These are phyloP conservation scores for Neoitamus cyanurus DNA, from an alignment of 2,888 invertebrate species.

Conservation along the genomic window DNA sequence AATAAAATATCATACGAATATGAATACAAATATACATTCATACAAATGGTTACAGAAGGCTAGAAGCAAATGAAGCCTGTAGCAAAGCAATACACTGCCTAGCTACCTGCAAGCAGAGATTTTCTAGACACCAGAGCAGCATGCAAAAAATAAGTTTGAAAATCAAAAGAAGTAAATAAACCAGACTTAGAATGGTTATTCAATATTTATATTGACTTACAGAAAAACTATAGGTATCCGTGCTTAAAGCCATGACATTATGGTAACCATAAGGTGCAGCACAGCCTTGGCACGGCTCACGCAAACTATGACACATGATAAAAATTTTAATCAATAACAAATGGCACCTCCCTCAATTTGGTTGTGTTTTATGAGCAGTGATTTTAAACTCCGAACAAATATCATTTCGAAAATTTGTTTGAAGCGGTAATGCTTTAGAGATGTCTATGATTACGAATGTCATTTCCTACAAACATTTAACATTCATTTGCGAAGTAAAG, in stretches of 20 bases:
- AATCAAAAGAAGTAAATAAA: not conserved
- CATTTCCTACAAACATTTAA: constrained; percentile 9
- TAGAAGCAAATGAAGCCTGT: not conserved
- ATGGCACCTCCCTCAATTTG: not conserved
- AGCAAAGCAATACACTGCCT: not conserved
- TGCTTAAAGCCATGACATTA: constrained; percentile 91
- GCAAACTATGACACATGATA: constrained; percentile 68
- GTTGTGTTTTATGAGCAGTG: not conserved
- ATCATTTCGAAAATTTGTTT: not conserved
- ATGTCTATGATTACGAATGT: constrained; percentile 28
- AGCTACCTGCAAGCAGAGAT: not conserved
- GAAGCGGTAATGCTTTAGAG: not conserved
- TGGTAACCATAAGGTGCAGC: constrained; percentile 96
- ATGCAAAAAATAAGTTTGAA: not conserved
- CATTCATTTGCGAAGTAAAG: not conserved
- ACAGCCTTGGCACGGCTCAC: constrained; percentile 81
- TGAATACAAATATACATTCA: too few species aligned
- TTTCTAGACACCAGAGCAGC: not conserved
- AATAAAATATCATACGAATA: too few species aligned
- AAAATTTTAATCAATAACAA: not conserved
- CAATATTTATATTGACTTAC: constrained; percentile 71
- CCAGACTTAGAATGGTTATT: constrained; percentile 16
- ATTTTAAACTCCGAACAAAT: not conserved
- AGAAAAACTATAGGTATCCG: constrained; percentile 84
- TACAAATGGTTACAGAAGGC: not conserved